Base-by-base conservation (phyloP, 2,113 vertebrate species). In the Sinocyclocheilus maitianheensis region DNA sequence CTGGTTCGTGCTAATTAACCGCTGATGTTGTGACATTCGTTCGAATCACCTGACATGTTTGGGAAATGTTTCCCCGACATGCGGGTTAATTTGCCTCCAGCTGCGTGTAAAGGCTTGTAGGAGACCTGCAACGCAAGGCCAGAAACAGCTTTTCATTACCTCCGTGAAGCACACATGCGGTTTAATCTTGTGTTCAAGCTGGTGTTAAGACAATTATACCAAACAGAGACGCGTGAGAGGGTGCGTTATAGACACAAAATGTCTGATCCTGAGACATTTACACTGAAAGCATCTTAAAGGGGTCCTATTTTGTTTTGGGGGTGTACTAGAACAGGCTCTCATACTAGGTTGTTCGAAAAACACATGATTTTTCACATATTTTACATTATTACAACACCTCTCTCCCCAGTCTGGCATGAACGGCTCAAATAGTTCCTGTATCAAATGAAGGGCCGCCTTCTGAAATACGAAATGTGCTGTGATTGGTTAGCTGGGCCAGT, bases 91-190 rank as follows among this genome's bases (percentile, higher is more conserved):
- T 60, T 18, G 5, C 53, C 53, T 60, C 9, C 3, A n/a, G 77
- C 55, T 14, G 58, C 22, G 6, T 63, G 22, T 63, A 80, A 80
- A 1, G 11, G 14, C 16, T 8, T 58, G 11, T 3, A 40, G 22
- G 30, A 60, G 10, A 78, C 51, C 18, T 40, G 69, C 69, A 40
- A 40, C 16, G 34, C 26, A 67, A 34, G 26, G 26, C 13, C 65
- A 53, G 4, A 22, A 53, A 55, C 74, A 48, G 75, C 30, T 77
- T 77, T 77, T 80, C 37, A 80, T 43, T 80, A 80, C 26, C 77
- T 34, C 30, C 6, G 34, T 40, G 13, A 62, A 80, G 77, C 58
- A 63, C 77, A 24, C 77, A 60, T 43, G 55, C 34, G 2, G 55
- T 24, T 80, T 63, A 9, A 63, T 63, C 55, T 62, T 0, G 3